phyloP scores from a whole-genome alignment of 2,888 invertebrate species.

The Tetrapedia diversipes region DNA sequence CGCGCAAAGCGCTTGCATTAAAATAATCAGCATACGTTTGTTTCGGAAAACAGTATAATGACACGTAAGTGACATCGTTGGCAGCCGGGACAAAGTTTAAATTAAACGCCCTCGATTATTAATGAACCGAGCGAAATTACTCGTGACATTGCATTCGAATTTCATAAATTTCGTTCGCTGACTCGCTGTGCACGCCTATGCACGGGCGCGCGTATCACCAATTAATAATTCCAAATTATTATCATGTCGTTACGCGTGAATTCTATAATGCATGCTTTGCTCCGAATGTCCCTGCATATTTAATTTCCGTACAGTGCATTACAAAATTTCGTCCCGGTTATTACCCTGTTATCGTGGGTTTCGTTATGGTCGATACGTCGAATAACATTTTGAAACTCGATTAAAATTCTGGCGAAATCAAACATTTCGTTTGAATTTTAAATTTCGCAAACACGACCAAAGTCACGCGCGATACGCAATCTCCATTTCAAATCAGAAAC shows the following conservation, averaged over 20 bases:
- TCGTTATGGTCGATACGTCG: too few species aligned
- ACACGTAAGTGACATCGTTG: neutral
- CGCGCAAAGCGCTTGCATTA: neutral
- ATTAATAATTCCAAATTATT: neutral
- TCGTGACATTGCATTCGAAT: conserved; percentile 5
- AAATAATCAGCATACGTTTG: neutral
- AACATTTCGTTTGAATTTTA: too few species aligned
- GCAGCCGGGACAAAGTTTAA: conserved; percentile 1
- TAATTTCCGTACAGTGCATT: neutral
- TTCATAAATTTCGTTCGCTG: conserved; percentile 11
- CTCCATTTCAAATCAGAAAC: too few species aligned
- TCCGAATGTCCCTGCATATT: too few species aligned
- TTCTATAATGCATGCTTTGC: too few species aligned
- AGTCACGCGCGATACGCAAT: too few species aligned
- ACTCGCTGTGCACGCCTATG: neutral
- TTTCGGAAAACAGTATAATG: neutral
- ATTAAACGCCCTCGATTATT: conserved; percentile 8
- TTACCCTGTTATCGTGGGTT: too few species aligned
- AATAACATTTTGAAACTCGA: too few species aligned
- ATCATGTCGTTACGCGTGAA: neutral
- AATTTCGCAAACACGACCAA: too few species aligned
- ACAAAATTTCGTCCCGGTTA: neutral
- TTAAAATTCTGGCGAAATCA: too few species aligned
- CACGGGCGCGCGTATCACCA: too few species aligned
- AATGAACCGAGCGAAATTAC: conserved; percentile 6